A percentile compares a stretch with the other conserved stretches of the same genome.
These are phyloP conservation scores for Mesorhabditis spiculigera DNA, from an alignment of 2,888 invertebrate genomes.

Conservation along the genomic window DNA sequence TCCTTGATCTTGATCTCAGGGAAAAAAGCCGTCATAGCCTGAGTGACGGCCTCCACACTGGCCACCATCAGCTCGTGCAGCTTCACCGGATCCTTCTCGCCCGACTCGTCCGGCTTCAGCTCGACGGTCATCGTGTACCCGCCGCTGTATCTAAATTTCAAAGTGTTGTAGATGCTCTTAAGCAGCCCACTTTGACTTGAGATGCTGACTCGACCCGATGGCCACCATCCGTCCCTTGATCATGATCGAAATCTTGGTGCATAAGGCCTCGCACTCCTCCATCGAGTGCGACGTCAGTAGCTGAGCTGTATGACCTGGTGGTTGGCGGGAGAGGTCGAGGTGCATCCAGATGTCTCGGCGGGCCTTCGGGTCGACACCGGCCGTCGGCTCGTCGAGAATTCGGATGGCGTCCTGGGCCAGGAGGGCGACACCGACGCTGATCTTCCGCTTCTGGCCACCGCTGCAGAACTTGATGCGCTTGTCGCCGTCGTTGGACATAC, in stretches of 20 bases:
- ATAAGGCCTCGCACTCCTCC: conserved; percentile 51
- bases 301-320: conserved; percentile 48
- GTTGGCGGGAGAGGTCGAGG: conserved; percentile 25
- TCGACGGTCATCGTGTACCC: no score
- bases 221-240: conserved; percentile 49
- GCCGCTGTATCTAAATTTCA: no score
- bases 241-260: conserved; percentile 53
- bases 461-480: conserved; percentile 27
- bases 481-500: conserved; percentile 31
- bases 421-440: conserved; percentile 58
- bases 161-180: neutral
- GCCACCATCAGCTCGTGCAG: no score
- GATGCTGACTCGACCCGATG: conserved; percentile 49
- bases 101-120: no score
- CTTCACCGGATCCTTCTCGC: no score
- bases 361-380: conserved; percentile 59
- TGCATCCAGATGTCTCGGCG: conserved; percentile 66
- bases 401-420: conserved; percentile 72
- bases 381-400: conserved; percentile 62
- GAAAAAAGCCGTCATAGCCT: no score
- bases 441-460: conserved; percentile 62
- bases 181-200: conserved; percentile 41
- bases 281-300: conserved; percentile 63
- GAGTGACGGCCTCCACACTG: no score
- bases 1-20: no score